Evolutionary conservation across 2,113 vertebrate genomes (phyloP).

Genomic region (Podiceps cristatus): DNA sequence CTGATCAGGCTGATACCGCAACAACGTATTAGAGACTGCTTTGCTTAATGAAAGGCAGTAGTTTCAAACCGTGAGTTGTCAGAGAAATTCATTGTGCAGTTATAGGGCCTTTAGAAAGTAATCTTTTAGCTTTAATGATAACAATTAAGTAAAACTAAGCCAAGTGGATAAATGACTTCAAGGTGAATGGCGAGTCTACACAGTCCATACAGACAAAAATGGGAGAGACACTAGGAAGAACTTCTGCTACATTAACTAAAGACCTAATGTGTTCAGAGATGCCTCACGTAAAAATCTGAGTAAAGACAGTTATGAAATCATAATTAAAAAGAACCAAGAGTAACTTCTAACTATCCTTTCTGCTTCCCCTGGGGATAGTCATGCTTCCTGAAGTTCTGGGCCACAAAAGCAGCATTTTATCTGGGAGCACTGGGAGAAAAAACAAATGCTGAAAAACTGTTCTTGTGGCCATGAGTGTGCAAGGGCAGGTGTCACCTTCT

Average conservation of each 20-base stretch:
- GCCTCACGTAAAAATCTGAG: background rate
- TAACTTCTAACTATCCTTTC: background rate
- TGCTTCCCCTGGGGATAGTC: background rate
- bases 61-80: background rate
- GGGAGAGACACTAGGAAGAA: background rate
- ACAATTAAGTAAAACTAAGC: background rate
- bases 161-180: background rate
- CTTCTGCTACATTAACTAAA: background rate
- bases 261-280: background rate
- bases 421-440: background rate
- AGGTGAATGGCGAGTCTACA: background rate
- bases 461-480: rapidly evolving
- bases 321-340: background rate
- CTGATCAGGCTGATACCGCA: background rate
- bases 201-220: background rate
- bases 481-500: background rate
- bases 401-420: background rate
- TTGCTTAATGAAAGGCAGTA: background rate
- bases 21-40: background rate
- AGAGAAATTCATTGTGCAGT: background rate
- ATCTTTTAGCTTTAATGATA: background rate
- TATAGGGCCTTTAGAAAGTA: background rate
- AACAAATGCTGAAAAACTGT: background rate
- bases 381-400: background rate
- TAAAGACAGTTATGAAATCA: background rate